These are phyloP conservation scores for Mus spicilegus DNA, from an alignment of 2,113 vertebrate genomes.

Conservation along the genomic window DNA sequence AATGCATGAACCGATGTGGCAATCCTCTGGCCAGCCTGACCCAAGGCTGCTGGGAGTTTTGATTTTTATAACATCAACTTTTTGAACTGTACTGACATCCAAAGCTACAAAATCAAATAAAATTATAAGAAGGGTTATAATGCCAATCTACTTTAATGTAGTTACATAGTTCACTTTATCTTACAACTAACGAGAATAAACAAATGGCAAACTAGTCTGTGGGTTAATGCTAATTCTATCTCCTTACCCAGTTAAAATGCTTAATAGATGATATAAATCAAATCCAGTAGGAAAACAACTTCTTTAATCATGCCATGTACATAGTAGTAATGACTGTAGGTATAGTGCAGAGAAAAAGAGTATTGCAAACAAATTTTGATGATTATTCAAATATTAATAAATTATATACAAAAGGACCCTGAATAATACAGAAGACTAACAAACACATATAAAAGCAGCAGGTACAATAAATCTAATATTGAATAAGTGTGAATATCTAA, in stretches of 20 bases:
- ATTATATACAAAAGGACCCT: neutral
- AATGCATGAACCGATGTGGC: neutral
- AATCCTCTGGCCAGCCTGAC: neutral
- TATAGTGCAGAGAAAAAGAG: neutral
- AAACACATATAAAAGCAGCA: neutral
- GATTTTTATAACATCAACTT: neutral
- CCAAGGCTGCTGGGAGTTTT: neutral
- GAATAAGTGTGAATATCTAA: neutral
- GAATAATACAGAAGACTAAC: neutral
- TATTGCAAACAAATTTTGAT: neutral
- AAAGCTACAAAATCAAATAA: conserved; percentile 38
- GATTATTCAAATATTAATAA: conserved; percentile 31
- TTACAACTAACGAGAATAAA: conserved; percentile 54
- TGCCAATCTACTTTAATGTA: neutral
- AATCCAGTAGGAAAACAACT: conserved; percentile 34
- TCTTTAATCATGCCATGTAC: conserved; percentile 24
- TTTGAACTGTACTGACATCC: conserved; percentile 36
- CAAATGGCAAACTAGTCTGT: conserved; percentile 49
- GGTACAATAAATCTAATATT: neutral
- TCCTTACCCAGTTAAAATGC: conserved; percentile 51
- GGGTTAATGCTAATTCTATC: conserved; percentile 51
- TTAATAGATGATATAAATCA: conserved; percentile 58
- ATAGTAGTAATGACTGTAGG: neutral
- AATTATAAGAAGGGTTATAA: conserved; percentile 37
- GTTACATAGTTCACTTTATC: conserved; percentile 22